Evolutionary conservation across 2,888 invertebrate genomes (phyloP).

Genomic region (Frankliniella intonsa): DNA sequence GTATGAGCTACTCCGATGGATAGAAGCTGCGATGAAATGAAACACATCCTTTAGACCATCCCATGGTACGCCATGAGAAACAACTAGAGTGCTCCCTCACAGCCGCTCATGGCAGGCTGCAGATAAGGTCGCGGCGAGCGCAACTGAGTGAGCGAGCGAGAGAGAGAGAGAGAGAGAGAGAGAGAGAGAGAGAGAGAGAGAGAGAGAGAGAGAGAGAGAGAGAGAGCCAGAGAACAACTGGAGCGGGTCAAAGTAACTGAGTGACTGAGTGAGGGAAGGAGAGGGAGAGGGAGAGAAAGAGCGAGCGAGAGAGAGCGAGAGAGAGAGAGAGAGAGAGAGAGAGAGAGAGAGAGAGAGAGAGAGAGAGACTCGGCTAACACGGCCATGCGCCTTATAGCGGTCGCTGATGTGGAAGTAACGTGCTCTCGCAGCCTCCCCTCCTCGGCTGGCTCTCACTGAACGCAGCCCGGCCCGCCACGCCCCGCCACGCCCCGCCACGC

Average conservation of each 20-base stretch:
- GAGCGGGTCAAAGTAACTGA: too few relatives aligned
- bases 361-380: neutral
- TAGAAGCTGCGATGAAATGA: too few relatives aligned
- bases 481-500: too few relatives aligned
- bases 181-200: neutral
- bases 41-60: too few relatives aligned
- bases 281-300: neutral
- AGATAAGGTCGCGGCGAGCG: too few relatives aligned
- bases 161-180: neutral
- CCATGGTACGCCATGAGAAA: too few relatives aligned
- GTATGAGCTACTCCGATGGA: too few relatives aligned
- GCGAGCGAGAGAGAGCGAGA: neutral
- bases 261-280: neutral
- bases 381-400: neutral
- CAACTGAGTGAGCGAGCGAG: too few relatives aligned
- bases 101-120: too few relatives aligned
- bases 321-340: too few relatives aligned
- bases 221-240: neutral
- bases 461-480: neutral
- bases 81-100: too few relatives aligned
- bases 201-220: neutral
- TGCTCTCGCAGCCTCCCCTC: neutral
- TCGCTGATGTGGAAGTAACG: neutral
- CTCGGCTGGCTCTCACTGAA: neutral
- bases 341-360: neutral